Evolutionary conservation across 2,113 vertebrate genomes (phyloP), one percentile per base, ranked within the genome.

Genomic region (Hypocryptadius cinnamomeus): DNA sequence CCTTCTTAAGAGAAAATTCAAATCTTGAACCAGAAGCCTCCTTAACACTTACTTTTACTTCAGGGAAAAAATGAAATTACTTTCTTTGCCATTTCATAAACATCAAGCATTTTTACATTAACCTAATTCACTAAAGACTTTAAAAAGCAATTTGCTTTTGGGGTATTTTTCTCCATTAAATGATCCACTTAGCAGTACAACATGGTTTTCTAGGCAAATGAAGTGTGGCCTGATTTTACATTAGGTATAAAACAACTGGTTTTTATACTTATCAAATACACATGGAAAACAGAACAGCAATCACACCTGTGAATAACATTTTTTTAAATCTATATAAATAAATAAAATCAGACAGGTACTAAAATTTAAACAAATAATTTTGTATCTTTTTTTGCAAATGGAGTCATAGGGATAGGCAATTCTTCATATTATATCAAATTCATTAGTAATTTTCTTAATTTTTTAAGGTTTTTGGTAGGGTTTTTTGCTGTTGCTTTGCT

Each of bases 401-500:
- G 27, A 51, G 5, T 51, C 5, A 11, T 28, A 30, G 1, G 3
- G 8, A 9, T 19, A 79, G 11, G 3, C 6, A 53, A 15, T 73
- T 54, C 25, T 79, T 83, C 10, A 15, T n/a, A 30, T 15, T 3
- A 10, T 10, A 39, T 28, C 3, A 76, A 45, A 27, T 30, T 14
- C 4, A 71, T 9, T 6, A 40, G 2, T n/a, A 9, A 7, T 47
- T 3, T 11, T 27, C 13, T 30, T 42, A 30, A 13, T 40, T 40
- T 50, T 65, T 24, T 8, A 44, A 24, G 4, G 2, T 33, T 25
- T 33, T 63, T 50, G n/a, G 17, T 15, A 1, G 5, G 2, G 1
- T 30, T 37, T 15, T 12, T 25, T 57, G 15, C 35, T 35, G 27
- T 35, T 60, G 15, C 8, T 65, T 59, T 88, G 5, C 28, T 76